Evolutionary conservation across 2,888 invertebrate species (phyloP), one percentile per base, ranked within the genome.

Genomic region (Barypeithes pellucidus): DNA sequence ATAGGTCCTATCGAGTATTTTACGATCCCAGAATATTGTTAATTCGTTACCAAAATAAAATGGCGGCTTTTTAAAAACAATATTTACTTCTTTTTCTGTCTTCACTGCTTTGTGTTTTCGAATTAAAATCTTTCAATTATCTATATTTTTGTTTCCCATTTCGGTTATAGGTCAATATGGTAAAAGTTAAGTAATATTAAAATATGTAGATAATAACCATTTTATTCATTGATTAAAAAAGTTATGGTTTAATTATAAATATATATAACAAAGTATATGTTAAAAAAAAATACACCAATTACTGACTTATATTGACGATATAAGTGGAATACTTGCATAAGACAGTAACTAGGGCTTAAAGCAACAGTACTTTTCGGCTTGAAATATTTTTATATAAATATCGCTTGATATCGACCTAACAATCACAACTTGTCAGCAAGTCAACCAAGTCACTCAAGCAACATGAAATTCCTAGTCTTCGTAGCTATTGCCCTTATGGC

Each of bases 391-490:
- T 22, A 24, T 50, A 50, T 50, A 50, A 50, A 50, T 50, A 50
- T 50, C 24, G 5, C 22, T 24, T 12, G 3, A n/a, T 1, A 50
- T 11, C n/a, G n/a, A 62, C 14, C n/a, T 9, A 7, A 36, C 20
- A 57, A 24, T 43, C 59, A 59, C 22, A 67, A 57, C 24, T 45
- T 29, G 29, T 41, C 22, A 43, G 43, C 33, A 22, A 43, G 3
- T 16, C 41, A 14, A 22, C 39, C 66, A 66, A 54, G 52, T 39
- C 14, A 45, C 41, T 18, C n/a, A 14, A 60, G 41, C n/a, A 60
- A 9, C 1, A 79, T 79, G 79, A 79, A 80, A 73, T 67, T 76
- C 66, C 60, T 79, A 24, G 33, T 78, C 18, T 74, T 79, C 59
- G 72, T 73, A 29, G 67, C 77, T 54, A 39, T 79, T 22, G 77